phyloP scores from a whole-genome alignment of 2,113 vertebrate genomes.

The Pipra filicauda region DNA sequence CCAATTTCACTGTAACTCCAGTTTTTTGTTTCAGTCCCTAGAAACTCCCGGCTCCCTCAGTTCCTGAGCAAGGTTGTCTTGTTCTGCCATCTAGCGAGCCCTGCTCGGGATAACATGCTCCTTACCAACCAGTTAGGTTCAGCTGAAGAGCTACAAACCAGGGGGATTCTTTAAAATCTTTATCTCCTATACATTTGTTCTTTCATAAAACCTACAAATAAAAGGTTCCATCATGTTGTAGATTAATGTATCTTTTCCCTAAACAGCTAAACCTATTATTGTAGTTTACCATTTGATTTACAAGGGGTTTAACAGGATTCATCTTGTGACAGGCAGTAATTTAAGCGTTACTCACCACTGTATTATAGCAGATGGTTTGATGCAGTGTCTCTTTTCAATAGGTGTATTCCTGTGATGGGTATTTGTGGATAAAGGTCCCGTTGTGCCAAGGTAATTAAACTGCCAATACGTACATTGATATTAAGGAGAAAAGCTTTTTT shows the following conservation, averaged over 20 bases:
- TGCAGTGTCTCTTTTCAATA: not conserved
- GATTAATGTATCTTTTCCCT: not conserved
- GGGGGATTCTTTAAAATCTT: not conserved
- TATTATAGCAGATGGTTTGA: not conserved
- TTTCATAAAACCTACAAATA: not conserved
- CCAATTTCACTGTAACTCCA: not conserved
- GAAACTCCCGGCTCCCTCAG: not conserved
- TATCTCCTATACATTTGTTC: not conserved
- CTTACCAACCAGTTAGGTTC: not conserved
- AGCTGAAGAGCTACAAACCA: not conserved
- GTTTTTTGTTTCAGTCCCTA: not conserved
- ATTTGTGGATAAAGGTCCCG: not conserved
- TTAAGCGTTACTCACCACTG: not conserved
- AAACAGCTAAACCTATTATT: not conserved
- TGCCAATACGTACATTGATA: not conserved
- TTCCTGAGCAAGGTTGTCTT: conserved; percentile 33
- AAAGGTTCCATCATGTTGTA: not conserved
- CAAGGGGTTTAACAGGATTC: not conserved
- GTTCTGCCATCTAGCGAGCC: conserved; percentile 66
- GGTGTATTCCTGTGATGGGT: not conserved
- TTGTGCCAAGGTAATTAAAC: not conserved
- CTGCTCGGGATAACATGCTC: not conserved
- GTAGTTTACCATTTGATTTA: not conserved
- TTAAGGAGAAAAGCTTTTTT: not conserved
- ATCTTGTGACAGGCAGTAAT: not conserved